Evolutionary conservation across 2,888 invertebrate genomes (phyloP), one percentile per base, ranked within the genome.

Genomic region (Balanococcus diminutus): DNA sequence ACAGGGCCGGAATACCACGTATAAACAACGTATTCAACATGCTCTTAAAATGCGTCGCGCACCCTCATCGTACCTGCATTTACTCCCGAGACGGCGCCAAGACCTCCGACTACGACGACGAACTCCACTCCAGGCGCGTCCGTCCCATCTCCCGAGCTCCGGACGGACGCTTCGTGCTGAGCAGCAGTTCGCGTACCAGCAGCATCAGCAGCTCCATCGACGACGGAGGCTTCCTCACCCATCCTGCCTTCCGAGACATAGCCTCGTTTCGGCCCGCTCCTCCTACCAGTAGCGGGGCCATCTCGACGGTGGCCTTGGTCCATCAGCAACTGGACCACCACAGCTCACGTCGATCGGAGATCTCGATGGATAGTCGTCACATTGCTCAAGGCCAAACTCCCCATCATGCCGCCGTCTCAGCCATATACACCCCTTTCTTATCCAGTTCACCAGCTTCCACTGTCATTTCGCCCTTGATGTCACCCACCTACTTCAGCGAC

Each of bases 1-100:
- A 95, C 94, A 94, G 95, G 94, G 93, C 95, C 95, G 93, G 96
- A 96, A 94, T 96, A 96, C 95, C 96, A 95, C 94, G 96, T 96
- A 91, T 96, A 93, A 94, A 93, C 86, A 87, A 87, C 87, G 89
- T 90, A 88, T 90, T 90, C 86, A 90, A 90, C 88, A 87, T 87
- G 81, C 86, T 88, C 25, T 87, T 88, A 14, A 87, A 87, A 83
- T 86, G 87, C 86, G 87, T 88, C 79, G 67, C 86, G 32, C 87
- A 85, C 32, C 85, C 85, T 46, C 85, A 85, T 42, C 86, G 84
- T 56, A 84, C 84, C 8, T 84, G 51, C 32, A 79, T 85, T 14
- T 85, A 85, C 19, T 28, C 85, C 36, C 56, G 86, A 72, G 79
- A 87, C 79, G 46, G 86, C 75, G 79, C 79, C 82, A 72, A 87